Evolutionary conservation across 2,113 vertebrate species (phyloP).

Genomic region (Columba livia): DNA sequence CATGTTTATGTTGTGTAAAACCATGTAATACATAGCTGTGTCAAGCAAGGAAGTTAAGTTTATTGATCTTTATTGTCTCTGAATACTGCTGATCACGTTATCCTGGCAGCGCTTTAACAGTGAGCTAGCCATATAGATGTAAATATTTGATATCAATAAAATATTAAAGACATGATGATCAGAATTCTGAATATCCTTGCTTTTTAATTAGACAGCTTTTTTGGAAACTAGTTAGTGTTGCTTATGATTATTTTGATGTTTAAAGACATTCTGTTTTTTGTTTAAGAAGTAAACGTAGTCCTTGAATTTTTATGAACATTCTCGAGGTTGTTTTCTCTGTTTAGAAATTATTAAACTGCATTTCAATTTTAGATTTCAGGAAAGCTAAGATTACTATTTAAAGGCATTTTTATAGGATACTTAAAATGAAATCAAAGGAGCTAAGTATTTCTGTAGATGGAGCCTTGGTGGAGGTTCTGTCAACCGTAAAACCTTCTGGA

Average conservation of each 20-base stretch:
- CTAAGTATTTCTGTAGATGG: slow-evolving; percentile 67
- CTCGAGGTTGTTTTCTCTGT: not conserved
- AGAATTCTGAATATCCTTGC: not conserved
- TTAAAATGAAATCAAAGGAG: slow-evolving; percentile 66
- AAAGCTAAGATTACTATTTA: slow-evolving; percentile 66
- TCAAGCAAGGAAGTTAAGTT: not conserved
- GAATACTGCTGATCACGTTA: not conserved
- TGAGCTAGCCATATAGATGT: not conserved
- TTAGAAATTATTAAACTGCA: slow-evolving; percentile 62
- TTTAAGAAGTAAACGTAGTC: slow-evolving; percentile 9
- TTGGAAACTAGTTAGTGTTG: not conserved
- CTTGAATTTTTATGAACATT: slow-evolving; percentile 13
- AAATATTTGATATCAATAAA: not conserved
- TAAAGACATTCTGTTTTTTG: not conserved
- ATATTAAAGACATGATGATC: not conserved
- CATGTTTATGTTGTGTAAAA: not conserved
- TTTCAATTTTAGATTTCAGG: slow-evolving; percentile 68
- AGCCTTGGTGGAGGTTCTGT: slow-evolving; percentile 66
- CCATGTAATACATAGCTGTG: not conserved
- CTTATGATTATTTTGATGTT: not conserved
- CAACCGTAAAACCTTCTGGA: slow-evolving; percentile 58
- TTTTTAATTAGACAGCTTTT: not conserved
- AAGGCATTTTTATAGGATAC: slow-evolving; percentile 64
- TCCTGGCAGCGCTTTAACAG: slow-evolving; percentile 5
- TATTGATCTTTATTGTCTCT: not conserved